Base-by-base conservation (phyloP, 2,113 vertebrate species). In the Mastomys coucha region DNA sequence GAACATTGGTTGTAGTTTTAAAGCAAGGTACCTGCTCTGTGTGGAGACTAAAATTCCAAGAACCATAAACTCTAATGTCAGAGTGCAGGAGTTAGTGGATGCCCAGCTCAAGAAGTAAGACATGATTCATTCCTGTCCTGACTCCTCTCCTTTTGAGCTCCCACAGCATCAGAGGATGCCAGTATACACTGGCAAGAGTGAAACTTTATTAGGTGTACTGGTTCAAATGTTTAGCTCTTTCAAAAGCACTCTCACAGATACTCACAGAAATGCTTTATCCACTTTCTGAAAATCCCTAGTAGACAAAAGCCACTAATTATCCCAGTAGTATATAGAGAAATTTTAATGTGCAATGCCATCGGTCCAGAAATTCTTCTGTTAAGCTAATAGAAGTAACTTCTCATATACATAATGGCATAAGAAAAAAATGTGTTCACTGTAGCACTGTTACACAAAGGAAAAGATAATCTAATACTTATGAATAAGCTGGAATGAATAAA, bases 301-400 rank as follows among this genome's bases (percentile, higher is more conserved):
- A 69, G 58, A 76, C 17, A 42, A 7, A 53, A n/a, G 28, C n/a
- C 26, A 39, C 51, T 28, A 63, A 28, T 16, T 42, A 65, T 36
- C 22, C 7, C 24, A 82, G 60, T 33, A 53, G 0, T 75, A 53
- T 16, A 36, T 39, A 45, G 36, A 8, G 28, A 63, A 76, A 12
- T 92, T 80, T 73, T 87, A 63, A 65, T 49, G 17, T 49, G 33
- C 12, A n/a, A 53, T 63, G 65, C 1, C n/a, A 69, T 80, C 91
- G 60, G 51, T 4, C 22, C 16, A 92, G 60, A 90, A 82, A 82
- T 94, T 60, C 14, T 60, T 19, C 3, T 88, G 70, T 26, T 84
- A 75, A 92, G 45, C 14, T 80, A 86, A 70, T 16, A 86, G 88
- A 80, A 93, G 56, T 60, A 87, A 89, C 89, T 81, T 89, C 13